Base-by-base conservation (phyloP, 1,140 invertebrate species). In the Ooceraea biroi region DNA sequence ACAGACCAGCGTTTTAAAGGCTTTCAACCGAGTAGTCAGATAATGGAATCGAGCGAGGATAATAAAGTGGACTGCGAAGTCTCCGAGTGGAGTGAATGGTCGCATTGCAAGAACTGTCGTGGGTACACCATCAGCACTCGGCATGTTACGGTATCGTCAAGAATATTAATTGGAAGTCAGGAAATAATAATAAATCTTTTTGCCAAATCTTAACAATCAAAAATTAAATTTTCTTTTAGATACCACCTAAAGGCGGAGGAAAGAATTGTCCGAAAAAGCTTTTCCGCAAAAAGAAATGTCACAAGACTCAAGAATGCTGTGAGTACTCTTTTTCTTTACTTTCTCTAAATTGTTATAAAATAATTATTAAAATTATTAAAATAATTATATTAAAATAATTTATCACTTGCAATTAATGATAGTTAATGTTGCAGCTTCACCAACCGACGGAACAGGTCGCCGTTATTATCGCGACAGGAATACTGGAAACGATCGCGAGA, bases 261-360 rank as follows among this genome's bases (percentile, higher is more conserved):
- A 95, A 95, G 85, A 93, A 91, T 3, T 98, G 97, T 91, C 96
- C 96, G 0, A 95, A 94, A 82, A 96, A 95, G 85, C 86, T 96
- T 63, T 88, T 95, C 0, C 94, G 94, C 63, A 94, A 90, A 86
- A 95, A 93, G 89, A 95, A 94, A 82, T 96, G 96, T 80, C 91
- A 84, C 12, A 94, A 93, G 84, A 69, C 94, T 10, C 89, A 89
- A 17, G 91, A 92, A 1, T 95, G 94, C 58, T 91, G 94, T 94
- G 90, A 93, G 90, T 91, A 77, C 55, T 65, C 60, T 41, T 14
- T 66, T 74, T 30, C 36, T 10, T 44, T 68, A 50, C 19, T 78
- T 30, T 14, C 17, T 22, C 4, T 17, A 46, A 30, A 30, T 8
- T 86, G 44, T 25, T 80, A 61, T 12, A 61, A 63, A 71, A 30